Evolutionary conservation across 1,140 invertebrate species (phyloP).

Genomic region (Zaprionus ornatus): DNA sequence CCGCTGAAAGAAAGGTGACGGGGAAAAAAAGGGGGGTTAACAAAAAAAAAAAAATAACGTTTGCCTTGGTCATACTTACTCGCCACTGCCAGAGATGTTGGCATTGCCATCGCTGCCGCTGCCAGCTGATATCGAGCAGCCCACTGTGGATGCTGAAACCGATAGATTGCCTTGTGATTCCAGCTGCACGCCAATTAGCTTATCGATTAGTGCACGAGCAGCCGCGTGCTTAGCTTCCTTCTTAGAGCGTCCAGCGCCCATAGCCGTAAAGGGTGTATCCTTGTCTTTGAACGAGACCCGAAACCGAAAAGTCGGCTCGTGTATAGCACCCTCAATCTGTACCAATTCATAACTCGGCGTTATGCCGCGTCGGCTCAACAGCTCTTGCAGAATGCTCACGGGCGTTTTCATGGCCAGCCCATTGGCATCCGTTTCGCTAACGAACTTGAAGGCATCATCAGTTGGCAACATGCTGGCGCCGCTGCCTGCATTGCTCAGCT

Average conservation of each 20-base stretch:
- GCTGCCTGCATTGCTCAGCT: constrained; percentile 24
- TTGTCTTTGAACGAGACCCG: constrained; percentile 94
- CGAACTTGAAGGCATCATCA: constrained; percentile 71
- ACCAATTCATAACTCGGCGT: constrained; percentile 97
- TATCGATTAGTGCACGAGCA: constrained; percentile 94
- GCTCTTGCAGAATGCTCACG: constrained; percentile 96
- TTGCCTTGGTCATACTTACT: constrained; percentile 43
- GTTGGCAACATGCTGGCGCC: constrained; percentile 48
- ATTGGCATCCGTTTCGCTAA: constrained; percentile 72
- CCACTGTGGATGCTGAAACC: constrained; percentile 32
- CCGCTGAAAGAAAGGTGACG: constrained; percentile 45
- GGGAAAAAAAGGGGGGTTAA: neutral
- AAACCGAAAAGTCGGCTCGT: constrained; percentile 98
- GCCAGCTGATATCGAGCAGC: constrained; percentile 44
- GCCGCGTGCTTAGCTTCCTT: constrained; percentile 98
- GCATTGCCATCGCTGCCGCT: constrained; percentile 64
- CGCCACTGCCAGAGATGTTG: constrained; percentile 65
- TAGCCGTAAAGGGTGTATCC: constrained; percentile 88
- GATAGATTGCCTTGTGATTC: constrained; percentile 48
- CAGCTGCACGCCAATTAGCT: constrained; percentile 85
- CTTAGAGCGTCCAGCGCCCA: constrained; percentile 96
- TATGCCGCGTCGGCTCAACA: constrained; percentile 95
- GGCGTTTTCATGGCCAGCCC: constrained; percentile 93
- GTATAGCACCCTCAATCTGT: constrained; percentile 97
- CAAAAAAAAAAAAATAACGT: no score